phyloP scores from a whole-genome alignment of 1,140 invertebrate genomes.

The Trigoniulus corallinus region DNA sequence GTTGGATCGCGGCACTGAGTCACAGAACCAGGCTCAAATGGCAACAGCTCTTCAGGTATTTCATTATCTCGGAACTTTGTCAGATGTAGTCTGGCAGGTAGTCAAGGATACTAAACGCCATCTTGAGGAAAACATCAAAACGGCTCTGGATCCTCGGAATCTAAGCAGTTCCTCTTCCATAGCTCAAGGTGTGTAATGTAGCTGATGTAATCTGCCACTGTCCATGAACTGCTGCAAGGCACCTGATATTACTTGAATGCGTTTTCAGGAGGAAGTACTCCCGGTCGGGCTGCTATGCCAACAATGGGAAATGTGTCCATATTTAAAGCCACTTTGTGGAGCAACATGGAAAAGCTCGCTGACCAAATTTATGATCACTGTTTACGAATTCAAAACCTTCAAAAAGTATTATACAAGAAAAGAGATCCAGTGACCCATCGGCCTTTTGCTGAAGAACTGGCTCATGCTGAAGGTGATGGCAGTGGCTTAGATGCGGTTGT shows the following conservation, averaged over 20 bases:
- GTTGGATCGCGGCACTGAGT: constrained; percentile 43
- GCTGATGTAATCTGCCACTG: background rate
- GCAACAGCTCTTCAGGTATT: constrained; percentile 50
- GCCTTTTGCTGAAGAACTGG: constrained; percentile 31
- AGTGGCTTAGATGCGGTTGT: constrained; percentile 23
- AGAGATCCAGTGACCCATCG: constrained; percentile 33
- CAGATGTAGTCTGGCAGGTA: constrained; percentile 35
- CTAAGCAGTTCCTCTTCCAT: constrained; percentile 16
- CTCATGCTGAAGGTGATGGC: background rate
- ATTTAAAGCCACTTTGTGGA: constrained; percentile 56
- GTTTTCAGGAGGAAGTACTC: constrained; percentile 20
- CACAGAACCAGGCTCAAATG: constrained; percentile 37
- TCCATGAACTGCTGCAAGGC: background rate
- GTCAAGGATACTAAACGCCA: constrained; percentile 34
- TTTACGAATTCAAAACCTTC: constrained; percentile 39
- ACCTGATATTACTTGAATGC: background rate
- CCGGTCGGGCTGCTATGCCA: constrained; percentile 47
- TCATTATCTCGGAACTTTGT: constrained; percentile 44
- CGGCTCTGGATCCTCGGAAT: constrained; percentile 36
- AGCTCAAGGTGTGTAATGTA: background rate
- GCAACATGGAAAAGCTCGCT: constrained; percentile 55
- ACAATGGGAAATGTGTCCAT: constrained; percentile 44
- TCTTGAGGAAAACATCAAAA: constrained; percentile 37
- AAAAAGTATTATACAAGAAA: constrained; percentile 33
- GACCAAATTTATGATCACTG: constrained; percentile 51